Evolutionary conservation across 2,888 invertebrate genomes (phyloP), one percentile per base, ranked within the genome.

Genomic region (Mythimna lalbum): DNA sequence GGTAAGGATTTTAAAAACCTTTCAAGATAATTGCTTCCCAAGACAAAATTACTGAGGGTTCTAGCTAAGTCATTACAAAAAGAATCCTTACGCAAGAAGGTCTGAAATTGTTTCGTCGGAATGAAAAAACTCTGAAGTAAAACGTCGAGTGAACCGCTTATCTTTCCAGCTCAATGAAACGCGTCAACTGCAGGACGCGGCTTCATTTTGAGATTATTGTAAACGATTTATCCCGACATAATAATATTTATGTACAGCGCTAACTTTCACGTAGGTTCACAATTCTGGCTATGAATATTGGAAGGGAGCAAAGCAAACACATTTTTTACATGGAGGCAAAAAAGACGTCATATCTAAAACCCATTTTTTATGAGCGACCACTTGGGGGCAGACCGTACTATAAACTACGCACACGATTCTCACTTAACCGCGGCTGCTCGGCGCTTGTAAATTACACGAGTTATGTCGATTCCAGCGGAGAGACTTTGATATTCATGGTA

Each of bases 1-100:
- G 94, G 94, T 94, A 55, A 82, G 72, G 1, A 31, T 31, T 23
- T 27, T 14, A 19, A 50, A 55, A 78, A 52, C 43, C 52, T 33
- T 55, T 74, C 23, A 61, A 59, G 12, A 43, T 53, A 80, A 67
- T 63, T 75, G 27, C 49, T 75, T 31, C 6, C 12, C 31, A n/a
- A 64, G 21, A n/a, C 23, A 21, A 61, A 27, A 74, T 47, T 19
- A 52, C 43, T 56, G 4, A 50, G 6, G 17, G 33, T 21, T 52
- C 43, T 23, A 23, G 60, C 36, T 19, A 49, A 57, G 43, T 64
- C 50, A 56, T 76, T 74, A 60, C 60, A 73, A 63, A 75, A 76
- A 67, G 63, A 56, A 60, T 71, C 56, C 39, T 57, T 62, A 14
- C 47, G 52, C 75, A 61, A 76, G 47, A 81, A 64, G 21, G 33